Base-by-base conservation (phyloP, 2,888 invertebrate genomes). In the Chelonus formosanus region DNA sequence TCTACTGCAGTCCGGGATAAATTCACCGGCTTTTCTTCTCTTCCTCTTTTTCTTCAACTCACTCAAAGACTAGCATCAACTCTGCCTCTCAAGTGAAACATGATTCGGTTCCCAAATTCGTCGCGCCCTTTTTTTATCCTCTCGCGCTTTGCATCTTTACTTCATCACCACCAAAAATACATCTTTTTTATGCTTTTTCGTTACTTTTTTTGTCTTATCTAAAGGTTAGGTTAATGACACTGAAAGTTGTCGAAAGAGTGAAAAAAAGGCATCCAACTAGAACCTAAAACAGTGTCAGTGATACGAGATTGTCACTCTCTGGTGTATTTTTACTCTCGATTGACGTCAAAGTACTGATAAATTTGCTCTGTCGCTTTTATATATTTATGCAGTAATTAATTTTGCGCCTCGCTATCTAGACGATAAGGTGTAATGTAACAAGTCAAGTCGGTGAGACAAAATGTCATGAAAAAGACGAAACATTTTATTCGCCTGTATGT, bases 31-130 rank as follows among this genome's bases (percentile, higher is more conserved):
- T 50, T 63, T 55, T 59, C n/a, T 20, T 45, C 54, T 47, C 54
- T 55, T 60, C 58, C 8, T 57, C 58, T 59, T 40, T 47, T 48
- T 10, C 20, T 48, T 50, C 34, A 20, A 7, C 44, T 43, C 44
- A 31, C 31, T 44, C 40, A 3, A 43, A 20, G 8, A 7, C 57
- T 48, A 35, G 34, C n/a, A 34, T 34, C 45, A 35, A 44, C 34
- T 48, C 34, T 45, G 47, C 57, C 7, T n/a, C 61, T 56, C 43
- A 44, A 55, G 45, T 66, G 66, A 62, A 66, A 66, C 57, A 66
- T 66, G 66, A 66, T 61, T 66, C 66, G 66, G 43, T n/a, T 50
- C 36, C 66, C 52, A 66, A 66, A 66, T 66, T 66, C 56, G 56
- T 61, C 61, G 31, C 50, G 3, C n/a, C 8, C 10, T 32, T 32